These are phyloP conservation scores for Linnaemya tessellans DNA, from an alignment of 2,888 invertebrate genomes.

Conservation along the genomic window DNA sequence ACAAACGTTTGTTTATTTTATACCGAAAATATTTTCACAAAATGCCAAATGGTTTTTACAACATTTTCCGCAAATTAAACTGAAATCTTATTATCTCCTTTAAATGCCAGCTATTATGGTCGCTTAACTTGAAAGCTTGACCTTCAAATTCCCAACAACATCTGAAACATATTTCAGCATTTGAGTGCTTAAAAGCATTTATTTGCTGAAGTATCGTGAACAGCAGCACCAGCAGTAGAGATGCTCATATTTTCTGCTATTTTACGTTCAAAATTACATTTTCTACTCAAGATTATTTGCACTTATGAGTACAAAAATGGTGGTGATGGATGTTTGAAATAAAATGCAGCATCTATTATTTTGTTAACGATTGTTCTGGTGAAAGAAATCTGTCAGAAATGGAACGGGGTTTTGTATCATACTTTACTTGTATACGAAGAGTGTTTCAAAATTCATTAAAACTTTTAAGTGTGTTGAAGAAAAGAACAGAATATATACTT, in stretches of 20 bases:
- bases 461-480: neutral
- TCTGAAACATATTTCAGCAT: conserved; percentile 30
- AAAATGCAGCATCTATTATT: conserved; percentile 33
- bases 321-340: neutral
- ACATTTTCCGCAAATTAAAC: conserved; percentile 17
- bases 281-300: neutral
- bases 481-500: too few species aligned
- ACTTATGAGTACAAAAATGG: neutral
- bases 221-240: conserved; percentile 9
- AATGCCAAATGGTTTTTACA: conserved; percentile 22
- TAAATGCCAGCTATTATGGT: conserved; percentile 23
- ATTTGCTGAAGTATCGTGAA: neutral
- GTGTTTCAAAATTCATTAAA: neutral
- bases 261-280: conserved; percentile 37
- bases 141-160: conserved; percentile 43
- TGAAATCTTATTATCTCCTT: conserved; percentile 32
- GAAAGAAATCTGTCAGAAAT: neutral
- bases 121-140: conserved; percentile 41
- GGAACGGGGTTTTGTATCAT: neutral
- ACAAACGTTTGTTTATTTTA: neutral
- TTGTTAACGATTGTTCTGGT: conserved; percentile 41
- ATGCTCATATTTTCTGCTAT: conserved; percentile 21
- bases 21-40: neutral
- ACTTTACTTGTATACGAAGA: neutral
- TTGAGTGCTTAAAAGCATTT: conserved; percentile 49